Conservation (phyloP, 1,140 invertebrate genomes). For the Battus philenor region DNA sequence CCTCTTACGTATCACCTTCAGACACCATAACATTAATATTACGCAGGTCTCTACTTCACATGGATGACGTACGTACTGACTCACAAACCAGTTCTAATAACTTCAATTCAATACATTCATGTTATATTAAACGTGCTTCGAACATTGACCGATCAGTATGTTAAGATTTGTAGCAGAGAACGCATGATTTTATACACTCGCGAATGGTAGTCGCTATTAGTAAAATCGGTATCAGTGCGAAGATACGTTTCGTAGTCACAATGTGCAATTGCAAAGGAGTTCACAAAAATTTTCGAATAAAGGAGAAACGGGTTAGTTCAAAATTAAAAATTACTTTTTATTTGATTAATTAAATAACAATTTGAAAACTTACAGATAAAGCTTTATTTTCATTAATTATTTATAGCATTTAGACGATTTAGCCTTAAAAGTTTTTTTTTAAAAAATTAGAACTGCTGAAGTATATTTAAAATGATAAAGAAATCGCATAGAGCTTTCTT, state of each 20-base stretch:
- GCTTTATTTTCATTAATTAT: no score
- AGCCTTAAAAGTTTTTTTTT: no score
- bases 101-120: slow-evolving; percentile 24
- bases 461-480: no score
- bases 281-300: slow-evolving; percentile 17
- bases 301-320: slow-evolving; percentile 28
- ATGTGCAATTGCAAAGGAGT: slow-evolving; percentile 37
- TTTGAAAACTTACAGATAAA: no score
- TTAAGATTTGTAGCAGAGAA: slow-evolving; percentile 24
- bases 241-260: slow-evolving; percentile 26
- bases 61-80: neutral
- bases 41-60: slow-evolving; percentile 20
- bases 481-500: no score
- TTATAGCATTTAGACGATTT: no score
- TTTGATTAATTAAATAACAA: no score
- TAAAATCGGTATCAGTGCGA: slow-evolving; percentile 20
- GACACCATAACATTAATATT: slow-evolving; percentile 11
- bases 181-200: slow-evolving; percentile 19
- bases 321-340: no score
- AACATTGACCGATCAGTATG: slow-evolving; percentile 34
- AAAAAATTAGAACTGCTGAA: no score
- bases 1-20: no score
- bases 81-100: slow-evolving; percentile 35
- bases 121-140: slow-evolving; percentile 35
- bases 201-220: slow-evolving; percentile 27